phyloP scores from a whole-genome alignment of 2,888 invertebrate species.

The Agonopterix alstromeriana region DNA sequence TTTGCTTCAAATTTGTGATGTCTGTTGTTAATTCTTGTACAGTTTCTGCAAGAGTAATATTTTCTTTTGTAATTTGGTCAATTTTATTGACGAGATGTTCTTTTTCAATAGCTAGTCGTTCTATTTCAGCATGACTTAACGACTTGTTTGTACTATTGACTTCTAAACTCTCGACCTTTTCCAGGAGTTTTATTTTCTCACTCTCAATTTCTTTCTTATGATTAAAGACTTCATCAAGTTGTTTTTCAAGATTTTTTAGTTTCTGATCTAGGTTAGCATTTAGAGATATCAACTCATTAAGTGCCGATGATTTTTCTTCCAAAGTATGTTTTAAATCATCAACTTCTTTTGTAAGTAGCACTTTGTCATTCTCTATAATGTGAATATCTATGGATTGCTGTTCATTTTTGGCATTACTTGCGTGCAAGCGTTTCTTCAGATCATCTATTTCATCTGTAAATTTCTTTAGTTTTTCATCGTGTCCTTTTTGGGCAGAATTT shows the following conservation, averaged over 20 bases:
- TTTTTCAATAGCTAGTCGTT: constrained; percentile 28
- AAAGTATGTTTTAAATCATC: constrained; percentile 56
- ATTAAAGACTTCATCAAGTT: constrained; percentile 28
- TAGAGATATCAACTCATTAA: constrained; percentile 35
- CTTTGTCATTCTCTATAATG: constrained; percentile 71
- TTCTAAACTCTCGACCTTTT: constrained; percentile 19
- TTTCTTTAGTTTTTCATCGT: constrained; percentile 35
- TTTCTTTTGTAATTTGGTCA: constrained; percentile 26
- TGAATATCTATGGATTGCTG: constrained; percentile 70
- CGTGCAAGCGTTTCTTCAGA: constrained; percentile 49
- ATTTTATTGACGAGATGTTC: constrained; percentile 20
- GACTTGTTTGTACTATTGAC: constrained; percentile 12
- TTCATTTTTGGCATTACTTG: constrained; percentile 57
- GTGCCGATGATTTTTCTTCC: constrained; percentile 28
- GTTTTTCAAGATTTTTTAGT: constrained; percentile 40
- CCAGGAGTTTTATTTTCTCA: constrained; percentile 27
- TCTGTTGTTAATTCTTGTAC: constrained; percentile 2
- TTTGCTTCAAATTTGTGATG: constrained; percentile 4
- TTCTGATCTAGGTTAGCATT: constrained; percentile 44
- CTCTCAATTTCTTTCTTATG: constrained; percentile 32
- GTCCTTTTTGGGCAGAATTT: constrained; percentile 41
- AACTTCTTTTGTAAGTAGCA: constrained; percentile 57
- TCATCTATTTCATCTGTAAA: constrained; percentile 56
- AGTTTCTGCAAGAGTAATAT: constrained; percentile 26
- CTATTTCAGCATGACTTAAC: constrained; percentile 14